Evolutionary conservation across 92 coral and sea anemone genomes (phyloP).

Genomic region (Zoanthus sociatus): DNA sequence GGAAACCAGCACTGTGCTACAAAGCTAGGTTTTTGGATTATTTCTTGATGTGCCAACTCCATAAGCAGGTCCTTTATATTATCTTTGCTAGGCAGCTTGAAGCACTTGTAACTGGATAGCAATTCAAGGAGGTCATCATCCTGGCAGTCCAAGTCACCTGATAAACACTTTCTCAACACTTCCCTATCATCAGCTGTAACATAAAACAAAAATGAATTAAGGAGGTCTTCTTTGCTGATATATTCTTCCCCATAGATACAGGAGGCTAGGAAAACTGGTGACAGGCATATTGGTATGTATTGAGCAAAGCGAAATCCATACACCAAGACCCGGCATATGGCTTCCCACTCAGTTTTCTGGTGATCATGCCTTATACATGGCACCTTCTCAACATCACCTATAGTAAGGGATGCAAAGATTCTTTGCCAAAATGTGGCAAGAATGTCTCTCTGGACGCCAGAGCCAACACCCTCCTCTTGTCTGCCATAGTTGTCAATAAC

Average conservation of each 20-base stretch:
- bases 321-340: conserved; percentile 57
- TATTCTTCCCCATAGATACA: conserved; percentile 65
- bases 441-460: conserved; percentile 55
- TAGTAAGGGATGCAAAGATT: conserved; percentile 43
- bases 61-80: conserved; percentile 52
- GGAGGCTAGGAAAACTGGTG: conserved; percentile 53
- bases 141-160: conserved; percentile 48
- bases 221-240: conserved; percentile 48
- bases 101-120: conserved; percentile 64
- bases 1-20: conserved; percentile 74
- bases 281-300: conserved; percentile 61
- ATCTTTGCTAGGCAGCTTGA: conserved; percentile 55
- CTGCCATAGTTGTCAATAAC: conserved; percentile 57
- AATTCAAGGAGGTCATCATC: conserved; percentile 68
- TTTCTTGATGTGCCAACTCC: conserved; percentile 69
- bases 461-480: conserved; percentile 54
- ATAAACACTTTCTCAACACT: conserved; percentile 45
- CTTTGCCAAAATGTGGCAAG: conserved; percentile 63
- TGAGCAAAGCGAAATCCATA: conserved; percentile 55
- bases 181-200: conserved; percentile 73
- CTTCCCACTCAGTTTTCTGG: conserved; percentile 68
- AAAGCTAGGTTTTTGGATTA: conserved; percentile 68
- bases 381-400: conserved; percentile 60
- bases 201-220: conserved; percentile 53
- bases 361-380: conserved; percentile 66